phyloP scores from a whole-genome alignment of 2,113 vertebrate species.

The Neogobius melanostomus region DNA sequence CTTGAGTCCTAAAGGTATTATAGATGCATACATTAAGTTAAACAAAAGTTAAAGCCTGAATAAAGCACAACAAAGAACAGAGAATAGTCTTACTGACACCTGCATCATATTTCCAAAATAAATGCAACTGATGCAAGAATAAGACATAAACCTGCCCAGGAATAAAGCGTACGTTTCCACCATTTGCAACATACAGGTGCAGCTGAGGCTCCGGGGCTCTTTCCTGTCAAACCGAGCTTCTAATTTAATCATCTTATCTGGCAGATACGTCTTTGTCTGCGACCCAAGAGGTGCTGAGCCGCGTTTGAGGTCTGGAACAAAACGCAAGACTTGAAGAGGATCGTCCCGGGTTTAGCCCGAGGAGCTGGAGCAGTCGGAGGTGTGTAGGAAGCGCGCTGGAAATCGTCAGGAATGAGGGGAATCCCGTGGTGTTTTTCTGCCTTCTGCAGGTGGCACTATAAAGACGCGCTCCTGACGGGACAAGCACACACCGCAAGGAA shows the following conservation, averaged over 20 bases:
- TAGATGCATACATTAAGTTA: no score
- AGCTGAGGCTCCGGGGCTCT: not conserved
- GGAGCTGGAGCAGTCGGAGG: conserved; percentile 31
- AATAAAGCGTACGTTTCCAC: not conserved
- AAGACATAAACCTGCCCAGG: not conserved
- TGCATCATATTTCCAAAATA: not conserved
- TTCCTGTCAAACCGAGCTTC: not conserved
- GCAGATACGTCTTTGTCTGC: conserved; percentile 10
- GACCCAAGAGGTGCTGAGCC: not conserved
- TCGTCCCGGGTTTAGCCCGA: conserved; percentile 34
- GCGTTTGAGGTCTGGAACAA: conserved; percentile 5
- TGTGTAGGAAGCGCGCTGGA: conserved; percentile 35
- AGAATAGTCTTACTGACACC: not conserved
- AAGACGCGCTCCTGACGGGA: conserved; percentile 30
- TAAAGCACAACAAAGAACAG: not conserved
- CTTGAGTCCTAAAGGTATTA: no score
- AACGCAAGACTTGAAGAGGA: not conserved
- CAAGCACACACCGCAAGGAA: not conserved
- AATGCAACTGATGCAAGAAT: not conserved
- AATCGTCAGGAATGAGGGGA: conserved; percentile 60
- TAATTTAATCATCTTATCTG: conserved; percentile 1
- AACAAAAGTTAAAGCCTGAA: no score
- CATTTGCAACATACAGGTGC: conserved; percentile 1
- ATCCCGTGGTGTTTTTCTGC: conserved; percentile 56
- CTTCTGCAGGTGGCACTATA: conserved; percentile 31